Evolutionary conservation across 1,140 invertebrate species (phyloP).

Genomic region (Drosophila sechellia): DNA sequence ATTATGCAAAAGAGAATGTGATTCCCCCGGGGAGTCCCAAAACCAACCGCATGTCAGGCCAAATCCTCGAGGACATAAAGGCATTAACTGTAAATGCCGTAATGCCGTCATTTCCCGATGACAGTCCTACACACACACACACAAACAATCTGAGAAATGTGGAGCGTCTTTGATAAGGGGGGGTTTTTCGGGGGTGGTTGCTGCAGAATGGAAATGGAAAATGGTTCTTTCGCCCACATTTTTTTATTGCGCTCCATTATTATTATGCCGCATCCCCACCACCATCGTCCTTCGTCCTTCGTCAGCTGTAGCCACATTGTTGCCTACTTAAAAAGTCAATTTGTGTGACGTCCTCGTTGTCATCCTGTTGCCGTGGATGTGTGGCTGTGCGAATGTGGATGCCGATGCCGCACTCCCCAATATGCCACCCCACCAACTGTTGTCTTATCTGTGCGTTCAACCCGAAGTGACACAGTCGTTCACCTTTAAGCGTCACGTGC

Average conservation of each 20-base stretch:
- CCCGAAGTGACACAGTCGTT: conserved; percentile 63
- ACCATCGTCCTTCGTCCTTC: conserved; percentile 15
- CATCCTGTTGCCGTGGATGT: conserved; percentile 48
- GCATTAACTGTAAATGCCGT: conserved; percentile 80
- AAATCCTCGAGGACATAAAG: conserved; percentile 75
- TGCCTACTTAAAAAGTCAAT: conserved; percentile 81
- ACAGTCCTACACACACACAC: conserved; percentile 46
- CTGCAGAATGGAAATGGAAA: conserved; percentile 35
- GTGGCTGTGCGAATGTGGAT: conserved; percentile 2
- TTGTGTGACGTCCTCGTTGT: conserved; percentile 54
- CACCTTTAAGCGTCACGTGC: conserved; percentile 78
- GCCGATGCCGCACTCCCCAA: conserved; percentile 2
- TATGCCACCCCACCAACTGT: background rate
- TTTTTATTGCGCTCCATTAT: conserved; percentile 74
- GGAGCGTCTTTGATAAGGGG: conserved; percentile 37
- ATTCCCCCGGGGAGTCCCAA: conserved; percentile 17
- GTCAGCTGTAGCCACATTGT: conserved; percentile 54
- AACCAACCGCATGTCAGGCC: conserved; percentile 35
- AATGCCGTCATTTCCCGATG: conserved; percentile 80
- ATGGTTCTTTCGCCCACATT: conserved; percentile 40
- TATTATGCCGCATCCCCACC: conserved; percentile 48
- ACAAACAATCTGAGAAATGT: conserved; percentile 29
- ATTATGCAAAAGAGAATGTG: conserved; percentile 68
- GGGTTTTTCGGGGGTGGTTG: conserved; percentile 11
- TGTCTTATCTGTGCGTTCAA: conserved; percentile 48